Conservation (phyloP, 2,888 invertebrate species). For the Elmis aenea region DNA sequence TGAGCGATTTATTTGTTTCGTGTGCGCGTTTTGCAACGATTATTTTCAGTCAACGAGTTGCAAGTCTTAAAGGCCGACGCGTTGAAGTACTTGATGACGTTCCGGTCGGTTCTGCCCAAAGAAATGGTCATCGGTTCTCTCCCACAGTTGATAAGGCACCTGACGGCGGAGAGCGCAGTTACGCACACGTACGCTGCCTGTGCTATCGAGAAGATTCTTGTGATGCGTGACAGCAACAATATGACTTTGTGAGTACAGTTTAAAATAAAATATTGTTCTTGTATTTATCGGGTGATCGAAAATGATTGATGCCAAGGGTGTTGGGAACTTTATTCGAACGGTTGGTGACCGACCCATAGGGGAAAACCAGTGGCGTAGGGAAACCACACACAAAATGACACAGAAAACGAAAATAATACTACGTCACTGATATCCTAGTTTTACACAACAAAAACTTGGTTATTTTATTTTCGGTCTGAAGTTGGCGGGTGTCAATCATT, state of each 20-base stretch:
- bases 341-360: no score
- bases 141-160: constrained; percentile 73
- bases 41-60: constrained; percentile 69
- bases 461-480: no score
- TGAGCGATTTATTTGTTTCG: constrained; percentile 39
- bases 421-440: no score
- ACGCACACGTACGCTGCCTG: constrained; percentile 95
- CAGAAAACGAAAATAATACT: no score
- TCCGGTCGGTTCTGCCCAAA: constrained; percentile 81
- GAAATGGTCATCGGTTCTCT: constrained; percentile 70
- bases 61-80: constrained; percentile 95
- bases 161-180: constrained; percentile 74
- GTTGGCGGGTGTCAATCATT: neutral
- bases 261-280: neutral
- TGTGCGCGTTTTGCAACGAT: constrained; percentile 7
- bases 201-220: constrained; percentile 81
- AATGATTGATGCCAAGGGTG: no score
- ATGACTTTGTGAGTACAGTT: constrained; percentile 50
- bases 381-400: no score
- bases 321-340: no score
- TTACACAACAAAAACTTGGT: no score
- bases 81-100: constrained; percentile 94
- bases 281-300: neutral
- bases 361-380: no score
- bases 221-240: constrained; percentile 60